phyloP scores from a whole-genome alignment of 2,797 vertebrate genomes.

The Kryptopterus vitreolus region DNA sequence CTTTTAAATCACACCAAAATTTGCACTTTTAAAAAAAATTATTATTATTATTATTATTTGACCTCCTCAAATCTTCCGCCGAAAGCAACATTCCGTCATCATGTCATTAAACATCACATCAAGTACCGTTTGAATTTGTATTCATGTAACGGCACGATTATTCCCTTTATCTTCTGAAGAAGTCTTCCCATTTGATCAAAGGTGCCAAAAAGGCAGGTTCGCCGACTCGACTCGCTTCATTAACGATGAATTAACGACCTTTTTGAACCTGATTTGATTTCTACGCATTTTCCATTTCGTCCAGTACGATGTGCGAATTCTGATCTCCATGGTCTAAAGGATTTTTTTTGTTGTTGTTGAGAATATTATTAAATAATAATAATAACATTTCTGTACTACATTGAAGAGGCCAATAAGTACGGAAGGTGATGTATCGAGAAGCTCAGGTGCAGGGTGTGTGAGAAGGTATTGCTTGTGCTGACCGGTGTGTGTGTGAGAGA shows the following conservation, averaged over 20 bases:
- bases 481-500: too few relatives aligned
- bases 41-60: too few relatives aligned
- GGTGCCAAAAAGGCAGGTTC: conserved; percentile 24
- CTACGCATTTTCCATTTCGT: not conserved
- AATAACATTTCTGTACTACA: conserved; percentile 41
- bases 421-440: too few relatives aligned
- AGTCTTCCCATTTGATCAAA: conserved; percentile 33
- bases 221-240: not conserved
- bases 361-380: conserved; percentile 32
- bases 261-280: not conserved
- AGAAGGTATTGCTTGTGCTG: conserved; percentile 58
- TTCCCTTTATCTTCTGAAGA: not conserved
- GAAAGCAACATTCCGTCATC: too few relatives aligned
- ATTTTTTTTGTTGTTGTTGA: too few relatives aligned
- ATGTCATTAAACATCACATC: not conserved
- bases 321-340: conserved; percentile 8
- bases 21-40: too few relatives aligned
- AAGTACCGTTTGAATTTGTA: not conserved
- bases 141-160: not conserved
- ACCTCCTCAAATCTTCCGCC: not conserved
- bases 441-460: too few relatives aligned
- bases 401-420: too few relatives aligned
- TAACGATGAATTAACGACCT: not conserved
- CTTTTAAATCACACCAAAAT: too few relatives aligned
- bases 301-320: not conserved